Conservation (phyloP, 2,888 invertebrate genomes). For the Ctenicera cuprea region DNA sequence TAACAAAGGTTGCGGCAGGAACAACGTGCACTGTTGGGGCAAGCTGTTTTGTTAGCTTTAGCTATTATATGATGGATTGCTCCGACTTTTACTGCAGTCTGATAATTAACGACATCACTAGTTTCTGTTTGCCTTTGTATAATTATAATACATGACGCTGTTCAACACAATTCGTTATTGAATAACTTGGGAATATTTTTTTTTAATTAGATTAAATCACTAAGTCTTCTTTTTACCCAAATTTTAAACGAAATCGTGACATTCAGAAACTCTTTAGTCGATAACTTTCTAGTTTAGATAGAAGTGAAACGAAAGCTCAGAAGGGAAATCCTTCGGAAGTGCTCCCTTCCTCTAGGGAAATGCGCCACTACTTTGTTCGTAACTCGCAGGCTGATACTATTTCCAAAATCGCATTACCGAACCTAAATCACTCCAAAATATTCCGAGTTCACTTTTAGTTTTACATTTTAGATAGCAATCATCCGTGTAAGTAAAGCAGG, state of each 20-base stretch:
- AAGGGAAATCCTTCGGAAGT: constrained; percentile 42
- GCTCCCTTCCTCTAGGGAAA: constrained; percentile 41
- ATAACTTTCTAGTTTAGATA: constrained; percentile 35
- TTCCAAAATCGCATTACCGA: constrained; percentile 37
- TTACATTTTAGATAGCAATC: not conserved
- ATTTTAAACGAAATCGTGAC: not conserved
- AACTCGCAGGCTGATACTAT: constrained; percentile 36
- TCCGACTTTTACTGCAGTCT: not conserved
- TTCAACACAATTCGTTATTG: too few relatives aligned
- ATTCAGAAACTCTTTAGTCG: constrained; percentile 20
- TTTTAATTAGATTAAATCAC: too few relatives aligned
- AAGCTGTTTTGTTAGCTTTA: constrained; percentile 13
- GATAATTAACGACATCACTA: too few relatives aligned
- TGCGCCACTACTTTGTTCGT: constrained; percentile 35
- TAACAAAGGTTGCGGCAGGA: constrained; percentile 35
- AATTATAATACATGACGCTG: too few relatives aligned
- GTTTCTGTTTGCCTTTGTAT: too few relatives aligned
- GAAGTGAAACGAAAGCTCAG: constrained; percentile 39
- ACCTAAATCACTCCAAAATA: constrained; percentile 23
- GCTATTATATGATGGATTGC: not conserved
- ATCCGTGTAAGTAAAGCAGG: not conserved
- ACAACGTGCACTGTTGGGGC: not conserved
- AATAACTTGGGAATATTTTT: too few relatives aligned
- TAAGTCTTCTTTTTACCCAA: too few relatives aligned
- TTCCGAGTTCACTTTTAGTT: constrained; percentile 2